Conservation (phyloP, 2,113 vertebrate genomes). For the Crotophaga sulcirostris region DNA sequence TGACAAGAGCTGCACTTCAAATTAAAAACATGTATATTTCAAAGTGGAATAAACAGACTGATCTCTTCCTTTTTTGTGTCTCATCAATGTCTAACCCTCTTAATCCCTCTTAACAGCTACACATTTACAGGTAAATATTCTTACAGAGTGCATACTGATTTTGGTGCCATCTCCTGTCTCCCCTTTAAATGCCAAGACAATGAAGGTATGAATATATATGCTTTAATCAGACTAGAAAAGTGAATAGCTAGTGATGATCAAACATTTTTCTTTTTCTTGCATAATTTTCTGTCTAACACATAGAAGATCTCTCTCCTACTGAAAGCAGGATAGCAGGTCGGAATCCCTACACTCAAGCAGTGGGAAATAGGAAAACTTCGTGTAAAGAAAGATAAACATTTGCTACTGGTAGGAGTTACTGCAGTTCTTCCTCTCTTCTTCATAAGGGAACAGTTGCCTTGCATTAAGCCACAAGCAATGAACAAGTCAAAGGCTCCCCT, state of each 20-base stretch:
- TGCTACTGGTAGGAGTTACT: neutral
- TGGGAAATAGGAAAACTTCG: neutral
- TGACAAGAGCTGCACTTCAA: neutral
- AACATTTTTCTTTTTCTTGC: neutral
- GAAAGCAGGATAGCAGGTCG: neutral
- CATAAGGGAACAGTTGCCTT: neutral
- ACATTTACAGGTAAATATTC: neutral
- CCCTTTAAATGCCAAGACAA: neutral
- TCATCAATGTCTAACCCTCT: neutral
- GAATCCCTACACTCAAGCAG: neutral
- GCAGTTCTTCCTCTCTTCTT: neutral
- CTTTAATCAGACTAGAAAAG: neutral
- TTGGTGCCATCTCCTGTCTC: neutral
- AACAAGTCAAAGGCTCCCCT: neutral
- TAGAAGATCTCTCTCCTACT: neutral
- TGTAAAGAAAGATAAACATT: neutral
- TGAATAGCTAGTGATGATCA: neutral
- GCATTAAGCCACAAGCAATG: neutral
- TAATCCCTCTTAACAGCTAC: neutral
- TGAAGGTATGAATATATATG: neutral
- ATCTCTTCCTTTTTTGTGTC: slow-evolving; percentile 3
- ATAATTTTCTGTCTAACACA: neutral
- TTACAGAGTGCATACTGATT: neutral
- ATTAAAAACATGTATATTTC: slow-evolving; percentile 5
- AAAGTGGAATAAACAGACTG: slow-evolving; percentile 37